Percentiles rank a stretch among this genome's conserved stretches.
Conservation (phyloP, 2,888 invertebrate genomes). For the Carterocephalus palaemon region DNA sequence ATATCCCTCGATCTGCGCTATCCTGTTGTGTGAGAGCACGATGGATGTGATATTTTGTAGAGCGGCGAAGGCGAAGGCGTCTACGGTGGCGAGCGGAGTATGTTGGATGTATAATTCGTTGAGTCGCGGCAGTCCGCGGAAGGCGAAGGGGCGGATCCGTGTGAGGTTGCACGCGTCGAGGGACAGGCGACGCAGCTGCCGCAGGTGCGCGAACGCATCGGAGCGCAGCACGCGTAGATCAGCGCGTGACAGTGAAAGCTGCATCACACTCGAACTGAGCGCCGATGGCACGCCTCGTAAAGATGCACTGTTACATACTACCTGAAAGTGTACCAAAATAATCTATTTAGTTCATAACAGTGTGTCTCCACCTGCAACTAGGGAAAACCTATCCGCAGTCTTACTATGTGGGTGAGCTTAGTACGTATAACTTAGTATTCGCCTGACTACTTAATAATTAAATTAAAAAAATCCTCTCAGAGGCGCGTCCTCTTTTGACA, state of each 20-base stretch:
- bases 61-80: conserved; percentile 90
- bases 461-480: too few species aligned
- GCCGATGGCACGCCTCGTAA: conserved; percentile 88
- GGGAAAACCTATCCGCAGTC: too few species aligned
- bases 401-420: too few species aligned
- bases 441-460: too few species aligned
- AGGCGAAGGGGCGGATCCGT: conserved; percentile 89
- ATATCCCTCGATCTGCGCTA: conserved; percentile 84
- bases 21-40: conserved; percentile 84
- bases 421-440: too few species aligned
- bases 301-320: conserved; percentile 92
- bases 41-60: conserved; percentile 88
- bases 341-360: conserved; percentile 34
- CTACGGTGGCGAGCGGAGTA: conserved; percentile 88
- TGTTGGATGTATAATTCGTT: conserved; percentile 90
- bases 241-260: conserved; percentile 91
- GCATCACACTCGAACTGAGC: conserved; percentile 88
- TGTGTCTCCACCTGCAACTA: background rate
- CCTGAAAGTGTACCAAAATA: conserved; percentile 76
- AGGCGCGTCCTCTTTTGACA: too few species aligned
- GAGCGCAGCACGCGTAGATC: conserved; percentile 88
- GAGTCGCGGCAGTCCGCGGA: conserved; percentile 88
- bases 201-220: conserved; percentile 90
- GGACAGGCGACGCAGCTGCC: conserved; percentile 88
- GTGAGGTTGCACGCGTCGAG: conserved; percentile 93